A percentile compares a stretch with the other conserved stretches of the same genome.
These are phyloP conservation scores for Chrosomus eos DNA, from an alignment of 2,797 vertebrate genomes.

Conservation along the genomic window DNA sequence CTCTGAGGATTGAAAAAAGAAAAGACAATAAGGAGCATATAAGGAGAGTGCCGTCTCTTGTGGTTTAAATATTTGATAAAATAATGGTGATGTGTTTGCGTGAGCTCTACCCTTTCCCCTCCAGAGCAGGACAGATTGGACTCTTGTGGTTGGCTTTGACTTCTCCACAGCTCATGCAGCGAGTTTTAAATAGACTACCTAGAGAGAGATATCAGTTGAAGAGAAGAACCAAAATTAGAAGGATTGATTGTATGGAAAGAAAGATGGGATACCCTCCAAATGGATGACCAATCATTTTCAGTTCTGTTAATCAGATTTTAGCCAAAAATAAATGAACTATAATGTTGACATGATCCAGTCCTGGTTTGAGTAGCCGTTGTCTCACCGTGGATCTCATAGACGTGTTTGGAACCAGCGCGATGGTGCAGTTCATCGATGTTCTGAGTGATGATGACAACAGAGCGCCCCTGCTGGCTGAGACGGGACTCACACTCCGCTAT, in stretches of 20 bases:
- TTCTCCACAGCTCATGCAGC: conserved; percentile 88
- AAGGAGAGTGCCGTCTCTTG: not conserved
- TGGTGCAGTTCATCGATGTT: conserved; percentile 95
- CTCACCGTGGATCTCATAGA: conserved; percentile 91
- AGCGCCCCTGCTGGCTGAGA: conserved; percentile 84
- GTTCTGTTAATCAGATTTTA: not conserved
- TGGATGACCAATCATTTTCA: not conserved
- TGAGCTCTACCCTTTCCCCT: conserved; percentile 88
- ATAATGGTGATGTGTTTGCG: not conserved
- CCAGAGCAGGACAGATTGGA: conserved; percentile 88
- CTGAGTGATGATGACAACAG: conserved; percentile 89
- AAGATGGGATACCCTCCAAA: not conserved
- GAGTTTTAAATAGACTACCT: conserved; percentile 96
- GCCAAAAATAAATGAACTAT: not conserved
- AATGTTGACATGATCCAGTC: not conserved
- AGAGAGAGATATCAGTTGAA: conserved; percentile 4
- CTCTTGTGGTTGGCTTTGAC: conserved; percentile 87
- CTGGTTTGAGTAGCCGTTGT: not conserved
- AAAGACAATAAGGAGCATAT: not conserved
- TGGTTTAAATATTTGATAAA: conserved; percentile 22
- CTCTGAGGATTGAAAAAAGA: conserved; percentile 72
- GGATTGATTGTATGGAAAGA: not conserved
- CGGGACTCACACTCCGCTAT: conserved; percentile 89
- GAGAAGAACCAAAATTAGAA: not conserved
- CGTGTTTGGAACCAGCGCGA: conserved; percentile 87